Evolutionary conservation across 2,797 vertebrate species (phyloP).

Genomic region (Pseudomugil gertrudae): DNA sequence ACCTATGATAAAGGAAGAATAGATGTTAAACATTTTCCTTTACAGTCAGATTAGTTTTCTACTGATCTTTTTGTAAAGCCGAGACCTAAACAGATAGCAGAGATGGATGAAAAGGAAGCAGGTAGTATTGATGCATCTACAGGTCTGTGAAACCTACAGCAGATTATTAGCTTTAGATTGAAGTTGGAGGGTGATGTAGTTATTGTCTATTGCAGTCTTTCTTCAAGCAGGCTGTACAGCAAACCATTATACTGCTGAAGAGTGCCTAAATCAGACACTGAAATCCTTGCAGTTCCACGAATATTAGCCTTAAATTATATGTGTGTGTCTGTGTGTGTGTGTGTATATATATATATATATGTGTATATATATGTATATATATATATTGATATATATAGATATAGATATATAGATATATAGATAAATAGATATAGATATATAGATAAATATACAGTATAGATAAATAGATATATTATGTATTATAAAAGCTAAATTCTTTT

Average conservation of each 20-base stretch:
- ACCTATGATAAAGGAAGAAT: constrained; percentile 52
- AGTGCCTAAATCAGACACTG: not conserved
- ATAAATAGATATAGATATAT: no score
- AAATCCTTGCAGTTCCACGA: not conserved
- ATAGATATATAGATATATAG: no score
- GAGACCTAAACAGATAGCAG: constrained; percentile 4
- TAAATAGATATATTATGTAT: no score
- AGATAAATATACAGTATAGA: no score
- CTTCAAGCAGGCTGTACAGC: not conserved
- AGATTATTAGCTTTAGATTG: constrained; percentile 12
- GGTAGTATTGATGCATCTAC: not conserved
- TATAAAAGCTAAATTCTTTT: not conserved
- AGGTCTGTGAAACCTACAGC: constrained; percentile 13
- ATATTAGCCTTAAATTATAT: no score
- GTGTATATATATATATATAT: no score
- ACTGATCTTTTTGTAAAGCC: constrained; percentile 36
- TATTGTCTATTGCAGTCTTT: constrained; percentile 7
- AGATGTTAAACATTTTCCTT: constrained; percentile 51
- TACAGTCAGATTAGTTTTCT: constrained; percentile 42
- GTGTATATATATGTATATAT: no score
- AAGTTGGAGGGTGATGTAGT: not conserved
- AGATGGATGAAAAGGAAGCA: not conserved
- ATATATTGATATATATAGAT: no score
- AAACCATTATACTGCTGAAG: not conserved
- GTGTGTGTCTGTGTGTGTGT: no score